Base-by-base conservation (phyloP, 2,888 invertebrate genomes). In the Synanthedon myopaeformis region DNA sequence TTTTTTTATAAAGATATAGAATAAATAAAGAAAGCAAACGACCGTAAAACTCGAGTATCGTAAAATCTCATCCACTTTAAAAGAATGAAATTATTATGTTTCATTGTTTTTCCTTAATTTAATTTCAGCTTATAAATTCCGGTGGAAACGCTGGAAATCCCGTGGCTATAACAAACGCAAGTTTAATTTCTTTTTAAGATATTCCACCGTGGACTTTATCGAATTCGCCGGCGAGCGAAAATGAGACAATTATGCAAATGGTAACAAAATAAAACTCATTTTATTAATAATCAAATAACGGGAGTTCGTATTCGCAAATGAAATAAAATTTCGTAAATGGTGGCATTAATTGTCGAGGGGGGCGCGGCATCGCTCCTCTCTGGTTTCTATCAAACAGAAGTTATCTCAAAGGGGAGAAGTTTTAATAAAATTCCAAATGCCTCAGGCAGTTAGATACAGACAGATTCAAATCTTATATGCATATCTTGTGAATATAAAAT, bases 171-270 rank as follows among this genome's bases (percentile, higher is more conserved):
- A 61, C 61, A 73, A 76, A 74, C 67, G 70, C 68, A 64, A 77
- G 63, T 76, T 75, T 80, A 82, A 82, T 81, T 77, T 76, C 73
- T 79, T 78, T 77, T 70, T 72, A 75, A 76, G 71, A 75, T 73
- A 74, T 72, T 70, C 66, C 63, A 65, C 61, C 66, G 66, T 63
- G 66, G 71, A 73, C 74, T 74, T 77, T 75, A 82, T 79, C 73
- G 74, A 72, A 77, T 79, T 72, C 71, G 65, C 69, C 62, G 69
- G 70, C 62, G 72, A 81, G 77, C 75, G 79, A 80, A 82, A 82
- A 82, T 82, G 78, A 83, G 81, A 84, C 82, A 84, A 80, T 83
- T 83, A 83, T 83, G 82, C 77, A 83, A 84, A 85, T 83, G 67
- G 67, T 68, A 78, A 79, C 82, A 80, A 84, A 84, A 84, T 85